Evolutionary conservation across 2,888 invertebrate genomes (phyloP).

Genomic region (Tipula vernalis): DNA sequence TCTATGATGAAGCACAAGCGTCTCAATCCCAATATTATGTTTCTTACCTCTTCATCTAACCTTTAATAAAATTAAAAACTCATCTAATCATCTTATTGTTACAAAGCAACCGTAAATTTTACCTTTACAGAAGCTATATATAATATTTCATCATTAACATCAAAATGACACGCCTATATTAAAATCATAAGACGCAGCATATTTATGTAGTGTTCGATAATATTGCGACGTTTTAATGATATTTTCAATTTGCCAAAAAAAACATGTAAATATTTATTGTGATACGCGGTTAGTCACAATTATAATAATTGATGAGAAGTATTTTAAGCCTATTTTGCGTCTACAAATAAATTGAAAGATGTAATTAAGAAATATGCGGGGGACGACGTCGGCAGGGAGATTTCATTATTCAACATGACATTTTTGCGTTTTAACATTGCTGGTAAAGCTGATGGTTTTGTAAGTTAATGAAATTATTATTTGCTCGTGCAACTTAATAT

Average conservation of each 20-base stretch:
- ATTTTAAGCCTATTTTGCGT: neutral
- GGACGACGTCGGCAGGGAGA: too few species aligned
- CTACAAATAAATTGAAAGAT: neutral
- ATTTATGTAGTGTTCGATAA: neutral
- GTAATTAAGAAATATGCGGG: neutral
- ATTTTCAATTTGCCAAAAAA: neutral
- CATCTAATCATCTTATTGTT: neutral
- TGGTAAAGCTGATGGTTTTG: too few species aligned
- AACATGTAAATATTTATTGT: neutral
- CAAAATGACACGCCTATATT: neutral
- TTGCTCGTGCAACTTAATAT: too few species aligned
- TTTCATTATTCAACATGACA: too few species aligned
- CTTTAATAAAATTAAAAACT: neutral
- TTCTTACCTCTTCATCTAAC: too few species aligned
- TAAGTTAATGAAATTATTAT: too few species aligned
- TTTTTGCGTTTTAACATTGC: too few species aligned
- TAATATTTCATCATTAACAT: neutral
- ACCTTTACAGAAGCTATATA: neutral
- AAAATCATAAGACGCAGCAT: neutral
- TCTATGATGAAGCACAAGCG: too few species aligned
- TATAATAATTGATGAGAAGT: neutral
- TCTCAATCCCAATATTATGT: too few species aligned
- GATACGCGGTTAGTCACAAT: neutral
- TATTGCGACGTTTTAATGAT: neutral
- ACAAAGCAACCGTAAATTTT: neutral